Base-by-base conservation (phyloP, 2,113 vertebrate species). In the Pomatostomus ruficeps region DNA sequence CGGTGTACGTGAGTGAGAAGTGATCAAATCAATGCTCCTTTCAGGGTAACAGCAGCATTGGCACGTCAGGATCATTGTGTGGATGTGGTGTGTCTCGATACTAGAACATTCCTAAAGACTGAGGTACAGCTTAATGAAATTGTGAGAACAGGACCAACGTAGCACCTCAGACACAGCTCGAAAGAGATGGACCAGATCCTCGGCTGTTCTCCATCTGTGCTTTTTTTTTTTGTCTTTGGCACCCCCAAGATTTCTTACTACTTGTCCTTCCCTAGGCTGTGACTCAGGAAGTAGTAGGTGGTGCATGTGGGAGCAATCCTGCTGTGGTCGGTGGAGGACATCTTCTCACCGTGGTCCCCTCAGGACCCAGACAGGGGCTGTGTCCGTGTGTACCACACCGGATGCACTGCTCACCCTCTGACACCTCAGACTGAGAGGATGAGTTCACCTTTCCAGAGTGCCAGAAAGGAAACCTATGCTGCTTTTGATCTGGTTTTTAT, bases 331-430 rank as follows among this genome's bases (percentile, higher is more conserved):
- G 43, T 12, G 49, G 55, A 70, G 63, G 43, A 29, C 14, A 35
- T 49, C 58, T 40, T 14, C 61, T 93, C 2, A 0, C n/a, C 2
- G 0, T 10, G 36, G 22, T 81, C 14, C 36, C 45, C 58, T 85
- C 18, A 42, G 49, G 35, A 65, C 43, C 35, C 46, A 57, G 52
- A 23, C n/a, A 1, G 0, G 16, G 24, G 42, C 66, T 29, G 9
- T 52, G 21, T 35, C 7, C 6, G 0, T 45, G 35, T 12, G 24
- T n/a, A 11, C 16, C 4, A 7, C 8, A 10, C 20, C 2, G 0
- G 72, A 42, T 65, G 33, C 22, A 45, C n/a, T 3, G 1, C 68
- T 76, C 33, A 42, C 40, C 51, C 24, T 89, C 52, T 33, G 28
- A 35, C 20, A 62, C 8, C 42, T 58, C 2, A 2, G 28, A 16